phyloP scores from a whole-genome alignment of 2,888 invertebrate genomes.

The Ormyrus pomaceus region DNA sequence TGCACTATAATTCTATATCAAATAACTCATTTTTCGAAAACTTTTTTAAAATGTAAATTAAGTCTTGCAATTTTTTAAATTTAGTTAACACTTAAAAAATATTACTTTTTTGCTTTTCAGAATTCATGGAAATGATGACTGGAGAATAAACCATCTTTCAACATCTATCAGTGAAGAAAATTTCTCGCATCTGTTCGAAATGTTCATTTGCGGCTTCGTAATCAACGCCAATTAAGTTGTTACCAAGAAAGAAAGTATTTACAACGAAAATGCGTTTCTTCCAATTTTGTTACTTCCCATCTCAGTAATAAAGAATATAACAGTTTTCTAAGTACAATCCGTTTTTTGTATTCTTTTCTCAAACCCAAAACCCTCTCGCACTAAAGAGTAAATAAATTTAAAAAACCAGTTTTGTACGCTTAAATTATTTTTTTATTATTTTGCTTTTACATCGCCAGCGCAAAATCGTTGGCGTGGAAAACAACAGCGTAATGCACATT shows the following conservation, averaged over 20 bases:
- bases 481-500: constrained; percentile 37
- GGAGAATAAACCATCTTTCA: constrained; percentile 81
- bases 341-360: background rate
- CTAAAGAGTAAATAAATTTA: constrained; percentile 19
- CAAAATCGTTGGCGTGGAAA: constrained; percentile 42
- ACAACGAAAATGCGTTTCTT: background rate
- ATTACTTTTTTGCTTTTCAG: constrained; percentile 75
- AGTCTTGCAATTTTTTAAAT: too few species aligned
- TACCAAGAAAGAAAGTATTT: constrained; percentile 1
- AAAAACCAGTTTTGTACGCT: constrained; percentile 38
- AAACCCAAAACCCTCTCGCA: background rate
- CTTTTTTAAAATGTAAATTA: too few species aligned
- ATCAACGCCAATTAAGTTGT: constrained; percentile 10
- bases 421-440: constrained; percentile 47
- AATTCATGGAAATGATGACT: constrained; percentile 97
- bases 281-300: constrained; percentile 1
- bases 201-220: constrained; percentile 15
- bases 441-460: constrained; percentile 47
- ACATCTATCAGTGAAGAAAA: background rate
- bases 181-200: background rate
- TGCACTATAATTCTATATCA: too few species aligned
- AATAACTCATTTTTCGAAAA: too few species aligned
- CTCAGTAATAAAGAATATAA: constrained; percentile 35
- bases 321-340: constrained; percentile 42
- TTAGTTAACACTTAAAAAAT: too few species aligned